A percentile compares a stretch with the other conserved stretches of the same genome.
Evolutionary conservation across 2,888 invertebrate species (phyloP).

Genomic region (Lasioglossum leucozonium): DNA sequence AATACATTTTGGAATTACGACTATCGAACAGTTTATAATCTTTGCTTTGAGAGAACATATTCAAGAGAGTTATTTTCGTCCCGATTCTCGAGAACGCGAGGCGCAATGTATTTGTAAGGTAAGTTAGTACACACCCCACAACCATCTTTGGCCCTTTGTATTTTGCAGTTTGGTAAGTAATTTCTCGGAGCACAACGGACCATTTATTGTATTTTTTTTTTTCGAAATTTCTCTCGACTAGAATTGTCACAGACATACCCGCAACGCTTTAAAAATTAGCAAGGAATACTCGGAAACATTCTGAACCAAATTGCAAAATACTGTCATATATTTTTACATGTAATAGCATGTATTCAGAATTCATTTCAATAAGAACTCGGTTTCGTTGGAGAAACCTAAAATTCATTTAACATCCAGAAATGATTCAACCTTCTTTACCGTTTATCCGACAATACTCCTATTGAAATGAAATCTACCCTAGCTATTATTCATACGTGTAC

Average conservation of each 20-base stretch:
- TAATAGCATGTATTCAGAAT: conserved; percentile 68
- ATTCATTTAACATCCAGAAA: neutral
- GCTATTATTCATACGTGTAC: conserved; percentile 71
- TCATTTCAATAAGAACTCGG: conserved; percentile 56
- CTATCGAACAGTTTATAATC: neutral
- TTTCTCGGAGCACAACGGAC: neutral
- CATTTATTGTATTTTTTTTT: too few relatives aligned
- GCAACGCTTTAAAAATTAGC: neutral
- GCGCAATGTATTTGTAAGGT: conserved; percentile 73
- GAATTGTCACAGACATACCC: neutral
- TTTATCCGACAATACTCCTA: conserved; percentile 19
- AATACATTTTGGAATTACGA: neutral
- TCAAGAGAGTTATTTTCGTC: conserved; percentile 68
- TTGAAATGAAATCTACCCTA: conserved; percentile 65
- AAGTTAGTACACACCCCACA: conserved; percentile 83
- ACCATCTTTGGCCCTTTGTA: conserved; percentile 82
- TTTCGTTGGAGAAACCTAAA: neutral
- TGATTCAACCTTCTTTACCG: neutral
- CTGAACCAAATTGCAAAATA: conserved; percentile 75
- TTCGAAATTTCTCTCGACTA: neutral
- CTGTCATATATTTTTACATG: conserved; percentile 64
- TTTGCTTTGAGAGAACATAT: neutral
- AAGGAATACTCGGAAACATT: neutral
- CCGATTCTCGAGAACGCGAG: conserved; percentile 43
- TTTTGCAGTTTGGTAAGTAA: conserved; percentile 79